Evolutionary conservation across 2,888 invertebrate genomes (phyloP).

Genomic region (Protonemura montana): DNA sequence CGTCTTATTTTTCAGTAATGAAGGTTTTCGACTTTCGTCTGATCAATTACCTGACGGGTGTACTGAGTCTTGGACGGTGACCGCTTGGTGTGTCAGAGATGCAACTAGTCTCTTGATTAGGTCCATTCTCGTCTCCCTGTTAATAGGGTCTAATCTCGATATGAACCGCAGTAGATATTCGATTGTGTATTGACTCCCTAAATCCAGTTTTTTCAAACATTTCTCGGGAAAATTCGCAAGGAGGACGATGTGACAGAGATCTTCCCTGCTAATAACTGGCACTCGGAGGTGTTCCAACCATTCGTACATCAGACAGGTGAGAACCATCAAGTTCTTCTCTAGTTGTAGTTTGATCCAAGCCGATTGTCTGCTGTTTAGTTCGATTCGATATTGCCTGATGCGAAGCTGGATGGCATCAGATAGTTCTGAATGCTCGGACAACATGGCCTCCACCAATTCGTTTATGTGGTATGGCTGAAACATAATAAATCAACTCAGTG

Average conservation of each 20-base stretch:
- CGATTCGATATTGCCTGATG: slow-evolving; percentile 61
- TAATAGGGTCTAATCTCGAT: slow-evolving; percentile 70
- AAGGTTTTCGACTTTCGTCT: not conserved
- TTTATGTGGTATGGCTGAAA: slow-evolving; percentile 51
- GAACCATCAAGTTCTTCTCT: slow-evolving; percentile 69
- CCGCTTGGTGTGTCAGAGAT: slow-evolving; percentile 72
- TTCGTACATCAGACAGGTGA: slow-evolving; percentile 73
- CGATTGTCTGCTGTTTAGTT: slow-evolving; percentile 72
- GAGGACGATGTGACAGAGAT: slow-evolving; percentile 72
- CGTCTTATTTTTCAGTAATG: not conserved
- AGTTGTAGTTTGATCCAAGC: slow-evolving; percentile 71
- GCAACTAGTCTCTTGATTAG: slow-evolving; percentile 72
- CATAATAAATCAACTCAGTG: not conserved
- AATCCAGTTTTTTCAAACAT: slow-evolving; percentile 67
- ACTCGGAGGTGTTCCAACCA: slow-evolving; percentile 80
- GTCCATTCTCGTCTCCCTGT: slow-evolving; percentile 66
- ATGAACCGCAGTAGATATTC: slow-evolving; percentile 77
- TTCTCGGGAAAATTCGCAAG: slow-evolving; percentile 68
- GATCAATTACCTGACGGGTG: slow-evolving; percentile 58
- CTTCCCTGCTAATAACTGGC: slow-evolving; percentile 71
- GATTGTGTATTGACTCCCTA: slow-evolving; percentile 68
- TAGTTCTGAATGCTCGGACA: slow-evolving; percentile 66
- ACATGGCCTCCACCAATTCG: slow-evolving; percentile 64
- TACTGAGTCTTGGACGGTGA: slow-evolving; percentile 60
- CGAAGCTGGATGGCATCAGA: slow-evolving; percentile 62